Evolutionary conservation across 2,888 invertebrate genomes (phyloP), one percentile per base, ranked within the genome.

Genomic region (Melanargia galathea): DNA sequence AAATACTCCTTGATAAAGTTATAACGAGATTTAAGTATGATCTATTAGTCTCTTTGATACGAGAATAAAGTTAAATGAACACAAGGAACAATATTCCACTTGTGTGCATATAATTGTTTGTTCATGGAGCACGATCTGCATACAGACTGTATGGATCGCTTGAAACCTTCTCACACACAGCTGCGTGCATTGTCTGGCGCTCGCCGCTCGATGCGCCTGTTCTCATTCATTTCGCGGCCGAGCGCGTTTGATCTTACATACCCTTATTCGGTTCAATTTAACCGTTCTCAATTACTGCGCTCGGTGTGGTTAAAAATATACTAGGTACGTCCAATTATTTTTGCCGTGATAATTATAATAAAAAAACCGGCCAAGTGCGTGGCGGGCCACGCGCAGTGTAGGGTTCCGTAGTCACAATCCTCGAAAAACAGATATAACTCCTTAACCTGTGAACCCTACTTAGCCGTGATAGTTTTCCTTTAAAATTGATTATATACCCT

Each of bases 171-270:
- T 56, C 24, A 56, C 43, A 61, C 49, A 64, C 55, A 58, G 22
- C 55, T 55, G 51, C 57, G 24, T 63, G 60, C 56, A 49, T 60
- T 64, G 55, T 64, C n/a, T 49, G 24, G 45, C 73, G 75, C 75
- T 58, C 40, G 24, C 40, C 73, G 75, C 75, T 58, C 40, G 62
- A 20, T 43, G 76, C 76, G 81, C 74, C 65, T 73, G 75, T 72
- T 77, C 74, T 73, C 64, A 76, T 84, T 86, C 78, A 87, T 89
- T 88, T 82, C 72, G 72, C 80, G 84, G 77, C 71, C 78, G 77
- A 84, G 71, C 82, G 80, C 77, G 60, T 77, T 73, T 76, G 71
- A 83, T 84, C 84, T 80, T 79, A 76, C 77, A 76, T 77, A 62
- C 66, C 63, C 57, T 68, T 82, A 75, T 79, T 72, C 77, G 72